phyloP scores from a whole-genome alignment of 1,140 invertebrate species.

The Drosophila obscura region DNA sequence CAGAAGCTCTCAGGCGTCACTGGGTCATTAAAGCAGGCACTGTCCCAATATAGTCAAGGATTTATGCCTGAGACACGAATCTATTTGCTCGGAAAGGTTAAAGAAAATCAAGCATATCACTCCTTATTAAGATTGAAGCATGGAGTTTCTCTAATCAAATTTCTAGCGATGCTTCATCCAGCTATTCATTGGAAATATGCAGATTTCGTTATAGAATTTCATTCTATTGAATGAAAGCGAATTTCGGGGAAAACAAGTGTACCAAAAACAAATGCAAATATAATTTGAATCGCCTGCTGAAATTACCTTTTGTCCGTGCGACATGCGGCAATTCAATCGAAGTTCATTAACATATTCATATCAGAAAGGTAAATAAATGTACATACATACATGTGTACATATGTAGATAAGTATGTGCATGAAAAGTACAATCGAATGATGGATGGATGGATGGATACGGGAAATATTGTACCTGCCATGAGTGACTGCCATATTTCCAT shows the following conservation, averaged over 20 bases:
- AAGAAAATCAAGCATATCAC: neutral
- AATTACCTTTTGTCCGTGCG: conserved; percentile 18
- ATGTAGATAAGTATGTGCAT: neutral
- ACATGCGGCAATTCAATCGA: conserved; percentile 36
- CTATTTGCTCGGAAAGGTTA: neutral
- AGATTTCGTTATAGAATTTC: neutral
- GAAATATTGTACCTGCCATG: too few relatives aligned
- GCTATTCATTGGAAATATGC: too few relatives aligned
- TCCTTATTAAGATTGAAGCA: too few relatives aligned
- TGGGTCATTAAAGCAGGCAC: conserved; percentile 30
- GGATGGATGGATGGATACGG: too few relatives aligned
- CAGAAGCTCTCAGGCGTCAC: conserved; percentile 30
- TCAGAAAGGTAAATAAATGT: conserved; percentile 30
- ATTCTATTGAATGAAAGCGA: conserved; percentile 16
- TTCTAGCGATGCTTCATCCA: too few relatives aligned
- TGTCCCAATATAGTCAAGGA: conserved; percentile 50
- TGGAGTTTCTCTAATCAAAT: too few relatives aligned
- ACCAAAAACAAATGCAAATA: conserved; percentile 27
- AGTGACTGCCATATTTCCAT: too few relatives aligned
- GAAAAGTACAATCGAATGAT: conserved; percentile 10
- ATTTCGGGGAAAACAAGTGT: conserved; percentile 18
- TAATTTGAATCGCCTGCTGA: conserved; percentile 13
- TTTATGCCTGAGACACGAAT: conserved; percentile 5
- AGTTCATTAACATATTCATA: conserved; percentile 46
- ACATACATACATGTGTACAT: conserved; percentile 10